Evolutionary conservation across 2,113 vertebrate genomes (phyloP).

Genomic region (Morone saxatilis): DNA sequence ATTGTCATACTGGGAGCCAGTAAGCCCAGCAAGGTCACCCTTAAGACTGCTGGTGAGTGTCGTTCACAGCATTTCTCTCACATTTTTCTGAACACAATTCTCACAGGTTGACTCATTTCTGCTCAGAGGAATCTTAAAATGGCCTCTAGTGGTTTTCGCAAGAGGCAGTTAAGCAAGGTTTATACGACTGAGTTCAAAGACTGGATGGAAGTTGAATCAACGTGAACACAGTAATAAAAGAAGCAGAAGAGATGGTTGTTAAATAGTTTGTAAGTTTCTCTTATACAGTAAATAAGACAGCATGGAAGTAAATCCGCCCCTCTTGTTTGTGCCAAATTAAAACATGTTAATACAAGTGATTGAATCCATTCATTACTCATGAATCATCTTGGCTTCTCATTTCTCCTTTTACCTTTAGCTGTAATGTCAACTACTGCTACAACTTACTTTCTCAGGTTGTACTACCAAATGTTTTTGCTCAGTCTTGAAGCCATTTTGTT

Average conservation of each 20-base stretch:
- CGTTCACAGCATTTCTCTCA: not conserved
- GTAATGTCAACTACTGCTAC: too few species aligned
- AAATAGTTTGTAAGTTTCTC: not conserved
- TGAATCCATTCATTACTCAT: not conserved
- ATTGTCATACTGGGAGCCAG: conserved; percentile 88
- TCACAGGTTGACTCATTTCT: not conserved
- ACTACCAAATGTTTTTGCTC: not conserved
- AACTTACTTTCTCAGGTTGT: not conserved
- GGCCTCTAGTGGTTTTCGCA: not conserved
- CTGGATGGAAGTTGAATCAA: not conserved
- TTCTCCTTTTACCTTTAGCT: not conserved
- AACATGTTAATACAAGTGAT: not conserved
- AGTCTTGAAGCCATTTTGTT: not conserved
- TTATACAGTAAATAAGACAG: not conserved
- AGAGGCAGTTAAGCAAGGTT: not conserved
- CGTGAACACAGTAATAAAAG: not conserved
- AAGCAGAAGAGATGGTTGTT: not conserved
- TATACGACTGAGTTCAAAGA: not conserved
- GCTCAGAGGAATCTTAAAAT: not conserved
- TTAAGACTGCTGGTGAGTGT: conserved; percentile 85
- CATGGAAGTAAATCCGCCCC: not conserved
- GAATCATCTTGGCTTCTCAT: not conserved
- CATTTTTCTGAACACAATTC: not conserved
- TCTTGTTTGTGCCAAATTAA: not conserved
- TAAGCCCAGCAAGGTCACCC: conserved; percentile 83